Percentiles rank a stretch among this genome's conserved stretches.
Evolutionary conservation across 2,797 vertebrate genomes (phyloP).

Genomic region (Hephaestus fuliginosus): DNA sequence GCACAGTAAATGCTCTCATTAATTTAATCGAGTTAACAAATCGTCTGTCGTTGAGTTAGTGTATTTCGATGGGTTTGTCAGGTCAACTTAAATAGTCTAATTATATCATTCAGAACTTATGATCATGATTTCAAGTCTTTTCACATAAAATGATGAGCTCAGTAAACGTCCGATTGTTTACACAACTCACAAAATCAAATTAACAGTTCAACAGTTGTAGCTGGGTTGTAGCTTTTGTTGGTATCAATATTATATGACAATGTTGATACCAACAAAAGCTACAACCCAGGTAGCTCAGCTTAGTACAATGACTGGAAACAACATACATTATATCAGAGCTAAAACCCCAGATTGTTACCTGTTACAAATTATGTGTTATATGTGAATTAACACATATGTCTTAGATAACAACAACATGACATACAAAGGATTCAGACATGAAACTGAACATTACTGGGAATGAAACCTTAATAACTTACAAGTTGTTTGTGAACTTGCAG

Average conservation of each 20-base stretch:
- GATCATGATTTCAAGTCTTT: not conserved
- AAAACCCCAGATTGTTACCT: constrained; percentile 3
- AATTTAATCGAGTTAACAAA: too few relatives aligned
- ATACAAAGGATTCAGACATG: not conserved
- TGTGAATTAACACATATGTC: not conserved
- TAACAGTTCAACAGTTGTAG: not conserved
- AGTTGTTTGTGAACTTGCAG: not conserved
- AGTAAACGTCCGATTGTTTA: not conserved
- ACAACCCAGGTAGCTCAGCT: too few relatives aligned
- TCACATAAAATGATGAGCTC: not conserved
- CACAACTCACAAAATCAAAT: not conserved
- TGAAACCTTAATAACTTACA: not conserved
- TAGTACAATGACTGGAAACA: not conserved
- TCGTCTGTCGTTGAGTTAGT: not conserved
- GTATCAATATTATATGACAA: too few relatives aligned
- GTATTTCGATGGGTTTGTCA: not conserved
- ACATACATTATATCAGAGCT: not conserved
- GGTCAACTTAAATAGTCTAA: not conserved
- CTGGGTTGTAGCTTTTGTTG: too few relatives aligned
- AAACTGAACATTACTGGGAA: not conserved
- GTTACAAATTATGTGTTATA: not conserved
- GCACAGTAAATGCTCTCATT: too few relatives aligned
- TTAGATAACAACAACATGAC: not conserved
- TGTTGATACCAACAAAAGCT: too few relatives aligned
- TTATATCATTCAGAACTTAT: not conserved